Conservation (phyloP, 2,797 vertebrate species). For the Mus minutoides region DNA sequence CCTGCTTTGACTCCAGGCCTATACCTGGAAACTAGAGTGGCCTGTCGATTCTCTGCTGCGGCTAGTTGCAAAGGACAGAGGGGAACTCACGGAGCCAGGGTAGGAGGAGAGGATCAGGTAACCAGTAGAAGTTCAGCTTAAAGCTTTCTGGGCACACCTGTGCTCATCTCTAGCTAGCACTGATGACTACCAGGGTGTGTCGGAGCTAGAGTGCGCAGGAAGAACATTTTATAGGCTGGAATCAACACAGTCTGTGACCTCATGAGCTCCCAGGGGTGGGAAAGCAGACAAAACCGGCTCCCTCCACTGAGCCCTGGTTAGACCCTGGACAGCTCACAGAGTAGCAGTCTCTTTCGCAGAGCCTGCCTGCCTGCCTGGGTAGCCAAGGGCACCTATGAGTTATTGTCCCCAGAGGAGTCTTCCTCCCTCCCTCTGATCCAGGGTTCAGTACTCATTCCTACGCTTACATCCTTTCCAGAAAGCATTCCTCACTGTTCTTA, state of each 20-base stretch:
- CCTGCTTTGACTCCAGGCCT: neutral
- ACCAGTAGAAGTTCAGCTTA: neutral
- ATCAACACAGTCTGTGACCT: neutral
- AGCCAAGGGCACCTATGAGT: accelerated
- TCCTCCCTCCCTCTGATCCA: accelerated
- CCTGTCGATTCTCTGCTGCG: neutral
- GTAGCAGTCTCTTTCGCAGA: neutral
- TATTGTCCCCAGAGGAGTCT: neutral
- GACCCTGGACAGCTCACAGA: accelerated
- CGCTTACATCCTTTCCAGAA: neutral
- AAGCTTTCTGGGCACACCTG: accelerated
- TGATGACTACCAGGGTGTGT: neutral
- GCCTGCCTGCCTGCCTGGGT: neutral
- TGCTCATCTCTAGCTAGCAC: neutral
- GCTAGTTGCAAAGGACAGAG: neutral
- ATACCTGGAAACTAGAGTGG: neutral
- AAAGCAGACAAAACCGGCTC: neutral
- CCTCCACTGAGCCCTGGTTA: neutral
- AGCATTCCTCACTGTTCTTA: neutral
- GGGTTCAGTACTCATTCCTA: neutral
- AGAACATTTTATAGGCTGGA: neutral
- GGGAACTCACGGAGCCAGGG: neutral
- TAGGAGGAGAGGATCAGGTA: neutral
- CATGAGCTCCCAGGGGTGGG: accelerated
- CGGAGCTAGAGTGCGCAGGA: accelerated